A percentile compares a stretch with the other conserved stretches of the same genome.
Evolutionary conservation across 2,888 invertebrate genomes (phyloP).

Genomic region (Rhimphoctona megacephalus): DNA sequence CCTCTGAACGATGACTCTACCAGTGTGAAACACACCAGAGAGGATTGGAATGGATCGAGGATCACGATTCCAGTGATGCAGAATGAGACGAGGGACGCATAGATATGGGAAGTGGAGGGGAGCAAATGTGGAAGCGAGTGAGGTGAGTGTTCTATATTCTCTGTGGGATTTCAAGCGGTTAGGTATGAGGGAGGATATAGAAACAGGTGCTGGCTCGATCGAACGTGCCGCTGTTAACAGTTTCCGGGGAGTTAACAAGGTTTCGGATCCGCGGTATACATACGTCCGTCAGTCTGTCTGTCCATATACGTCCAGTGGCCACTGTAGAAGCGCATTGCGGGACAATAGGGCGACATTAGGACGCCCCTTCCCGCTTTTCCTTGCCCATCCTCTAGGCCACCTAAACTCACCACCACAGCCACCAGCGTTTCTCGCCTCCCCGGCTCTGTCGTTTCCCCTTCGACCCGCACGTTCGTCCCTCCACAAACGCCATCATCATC

Average conservation of each 20-base stretch:
- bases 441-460: slow-evolving; percentile 23
- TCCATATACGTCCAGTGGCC: slow-evolving; percentile 55
- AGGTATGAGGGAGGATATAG: slow-evolving; percentile 43
- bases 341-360: slow-evolving; percentile 82
- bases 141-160: slow-evolving; percentile 35
- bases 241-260: slow-evolving; percentile 83
- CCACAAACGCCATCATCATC: slow-evolving; percentile 15
- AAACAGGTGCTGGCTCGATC: slow-evolving; percentile 70
- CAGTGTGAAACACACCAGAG: slow-evolving; percentile 21
- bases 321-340: slow-evolving; percentile 73
- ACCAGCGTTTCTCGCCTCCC: slow-evolving; percentile 48
- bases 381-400: slow-evolving; percentile 67
- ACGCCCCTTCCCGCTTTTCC: slow-evolving; percentile 48
- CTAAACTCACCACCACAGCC: slow-evolving; percentile 72
- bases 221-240: slow-evolving; percentile 82
- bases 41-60: slow-evolving; percentile 58
- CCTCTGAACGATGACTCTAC: slow-evolving; percentile 56
- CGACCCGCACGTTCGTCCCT: slow-evolving; percentile 41
- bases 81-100: slow-evolving; percentile 23
- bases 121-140: background rate
- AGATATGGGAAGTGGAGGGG: slow-evolving; percentile 1
- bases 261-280: slow-evolving; percentile 77
- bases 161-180: slow-evolving; percentile 63
- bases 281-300: slow-evolving; percentile 34
- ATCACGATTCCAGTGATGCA: slow-evolving; percentile 58